Evolutionary conservation across 2,888 invertebrate species (phyloP).

Genomic region (Trachelus iudaicus): DNA sequence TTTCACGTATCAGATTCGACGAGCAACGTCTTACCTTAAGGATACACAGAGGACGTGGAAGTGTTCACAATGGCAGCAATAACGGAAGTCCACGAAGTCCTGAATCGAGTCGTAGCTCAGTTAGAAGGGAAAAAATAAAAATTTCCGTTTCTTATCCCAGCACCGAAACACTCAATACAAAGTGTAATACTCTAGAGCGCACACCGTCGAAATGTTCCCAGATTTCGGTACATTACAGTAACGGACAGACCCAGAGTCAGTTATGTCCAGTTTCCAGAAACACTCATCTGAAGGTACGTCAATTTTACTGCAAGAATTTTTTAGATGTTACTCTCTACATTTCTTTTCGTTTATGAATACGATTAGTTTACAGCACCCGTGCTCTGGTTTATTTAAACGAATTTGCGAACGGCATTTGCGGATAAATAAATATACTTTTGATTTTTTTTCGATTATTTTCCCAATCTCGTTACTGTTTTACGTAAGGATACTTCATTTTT

Average conservation of each 20-base stretch:
- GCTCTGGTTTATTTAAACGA: not conserved
- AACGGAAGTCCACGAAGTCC: slow-evolving; percentile 44
- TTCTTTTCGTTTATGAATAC: not conserved
- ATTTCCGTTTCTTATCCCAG: slow-evolving; percentile 89
- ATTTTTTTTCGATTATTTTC: too few relatives aligned
- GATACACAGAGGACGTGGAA: slow-evolving; percentile 88
- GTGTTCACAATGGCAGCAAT: slow-evolving; percentile 66
- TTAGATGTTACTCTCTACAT: not conserved
- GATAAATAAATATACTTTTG: not conserved
- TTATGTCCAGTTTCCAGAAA: slow-evolving; percentile 53
- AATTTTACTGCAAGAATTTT: slow-evolving; percentile 20
- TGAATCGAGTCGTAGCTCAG: slow-evolving; percentile 61
- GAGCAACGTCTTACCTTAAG: slow-evolving; percentile 91
- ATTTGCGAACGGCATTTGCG: too few relatives aligned
- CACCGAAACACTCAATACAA: slow-evolving; percentile 70
- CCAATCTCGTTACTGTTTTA: not conserved
- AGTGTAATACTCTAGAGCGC: slow-evolving; percentile 58
- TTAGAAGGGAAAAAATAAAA: slow-evolving; percentile 81
- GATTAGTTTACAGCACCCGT: not conserved
- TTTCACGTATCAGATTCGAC: slow-evolving; percentile 76
- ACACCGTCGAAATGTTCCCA: slow-evolving; percentile 59
- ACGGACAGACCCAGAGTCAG: slow-evolving; percentile 61
- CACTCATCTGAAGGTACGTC: slow-evolving; percentile 55
- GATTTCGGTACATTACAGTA: slow-evolving; percentile 58
- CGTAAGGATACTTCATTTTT: not conserved